Base-by-base conservation (phyloP, 1,140 invertebrate genomes). In the Drosophila cardini region DNA sequence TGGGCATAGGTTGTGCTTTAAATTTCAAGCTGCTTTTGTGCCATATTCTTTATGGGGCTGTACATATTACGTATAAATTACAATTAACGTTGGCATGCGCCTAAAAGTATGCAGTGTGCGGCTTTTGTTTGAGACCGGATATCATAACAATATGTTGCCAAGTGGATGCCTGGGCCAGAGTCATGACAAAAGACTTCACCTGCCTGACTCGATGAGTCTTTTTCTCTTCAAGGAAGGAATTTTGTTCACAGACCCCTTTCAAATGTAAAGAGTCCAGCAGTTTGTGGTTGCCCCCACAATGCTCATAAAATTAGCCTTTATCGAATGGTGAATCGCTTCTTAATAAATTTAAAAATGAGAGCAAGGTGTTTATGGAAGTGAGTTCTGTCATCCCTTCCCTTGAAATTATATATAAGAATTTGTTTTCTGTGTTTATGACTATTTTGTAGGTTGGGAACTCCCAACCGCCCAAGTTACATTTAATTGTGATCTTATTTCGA, bases 1-100 rank as follows among this genome's bases (percentile, higher is more conserved):
- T n/a, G 38, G 6, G 38, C 13, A 40, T 13, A n/a, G 3, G 9
- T 4, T 38, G 38, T 40, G 38, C 38, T 40, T 40, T 40, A 40
- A 40, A 40, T 40, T 40, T 40, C 38, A 40, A 40, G 38, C 38
- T 40, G 38, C 38, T 13, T 40, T 40, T 40, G 38, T 40, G 38
- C 0, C 11, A 42, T 53, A 69, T 78, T 75, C 77, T 85, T 85
- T 85, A 85, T 85, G 77, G 65, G 74, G 62, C 70, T 65, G 76
- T 80, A 84, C 80, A 84, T 85, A 85, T 80, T 85, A 85, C 81
- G 67, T 78, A 85, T 85, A 85, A 85, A 85, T 85, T 80, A 85
- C 81, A 85, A 85, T 85, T 85, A 85, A 64, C 78, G 73, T 72
- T 75, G 81, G 78, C 81, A 71, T 85, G 78, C 76, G 81, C 81